Percentiles rank a stretch among this genome's conserved stretches.
Evolutionary conservation across 2,113 vertebrate species (phyloP).

Genomic region (Capreolus pygargus): DNA sequence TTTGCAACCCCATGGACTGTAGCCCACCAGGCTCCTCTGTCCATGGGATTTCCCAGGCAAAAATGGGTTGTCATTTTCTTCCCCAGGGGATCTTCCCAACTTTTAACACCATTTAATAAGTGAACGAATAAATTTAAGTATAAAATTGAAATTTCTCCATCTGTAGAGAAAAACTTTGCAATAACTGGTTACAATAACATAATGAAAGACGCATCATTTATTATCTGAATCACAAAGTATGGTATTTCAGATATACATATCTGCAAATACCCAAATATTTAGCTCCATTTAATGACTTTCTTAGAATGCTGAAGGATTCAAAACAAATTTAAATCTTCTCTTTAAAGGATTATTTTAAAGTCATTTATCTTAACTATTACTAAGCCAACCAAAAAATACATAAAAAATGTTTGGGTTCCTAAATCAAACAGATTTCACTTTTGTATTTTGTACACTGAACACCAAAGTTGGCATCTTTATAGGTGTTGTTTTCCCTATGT

Average conservation of each 20-base stretch:
- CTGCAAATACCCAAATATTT: background rate
- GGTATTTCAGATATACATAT: background rate
- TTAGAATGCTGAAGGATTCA: background rate
- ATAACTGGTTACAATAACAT: background rate
- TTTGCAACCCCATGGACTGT: background rate
- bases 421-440: conserved; percentile 32
- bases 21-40: background rate
- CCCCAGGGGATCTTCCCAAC: background rate
- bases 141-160: conserved; percentile 1
- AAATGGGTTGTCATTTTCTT: background rate
- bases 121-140: background rate
- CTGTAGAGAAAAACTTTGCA: background rate
- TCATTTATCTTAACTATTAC: conserved; percentile 24
- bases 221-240: conserved; percentile 24
- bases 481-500: background rate
- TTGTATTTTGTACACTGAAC: background rate
- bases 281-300: background rate
- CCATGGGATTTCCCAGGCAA: background rate
- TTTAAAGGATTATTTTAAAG: conserved; percentile 15
- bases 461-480: background rate
- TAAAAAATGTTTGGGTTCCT: background rate
- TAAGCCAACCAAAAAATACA: background rate
- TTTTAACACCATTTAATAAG: background rate
- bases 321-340: background rate
- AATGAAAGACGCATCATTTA: background rate